Evolutionary conservation across 2,888 invertebrate species (phyloP), one percentile per base, ranked within the genome.

Genomic region (Belgica antarctica): DNA sequence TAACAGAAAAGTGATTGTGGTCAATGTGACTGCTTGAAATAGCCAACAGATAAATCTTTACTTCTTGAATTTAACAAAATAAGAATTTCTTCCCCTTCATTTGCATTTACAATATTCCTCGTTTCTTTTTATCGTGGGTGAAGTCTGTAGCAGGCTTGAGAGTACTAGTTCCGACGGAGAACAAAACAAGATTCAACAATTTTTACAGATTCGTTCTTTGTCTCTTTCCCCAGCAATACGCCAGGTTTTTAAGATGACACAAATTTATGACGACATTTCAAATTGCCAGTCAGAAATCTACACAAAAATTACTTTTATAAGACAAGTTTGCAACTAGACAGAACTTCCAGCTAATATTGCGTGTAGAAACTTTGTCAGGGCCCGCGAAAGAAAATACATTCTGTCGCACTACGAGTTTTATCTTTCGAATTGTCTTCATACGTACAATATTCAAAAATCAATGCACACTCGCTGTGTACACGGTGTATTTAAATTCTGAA

Each of bases 261-360:
- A 63, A 63, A 63, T 63, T 63, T 63, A 63, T 63, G 63, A 63
- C 41, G 63, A 63, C 41, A 41, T 63, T 63, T 63, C 63, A 63
- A 41, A 12, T 63, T 63, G 63, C 41, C 36, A 63, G 41, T 63
- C 63, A 63, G 63, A 63, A 36, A 62, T 36, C 19, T 24, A 62
- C 24, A 52, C 52, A 52, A 22, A 15, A 15, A 22, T 52, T 52
- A 22, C 12, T 17, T 22, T 17, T 22, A 52, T 7, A 52, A 17
- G 52, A 22, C 19, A 52, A 8, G 24, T 10, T n/a, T 4, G 12
- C 5, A 52, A 12, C 52, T 52, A 52, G 52, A 52, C 17, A 46
- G 46, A 17, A 52, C 41, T 10, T 31, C 31, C 31, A 10, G 10
- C 31, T 31, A 31, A 10, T 31, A 31, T 4, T 41, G 12, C 15